phyloP scores from a whole-genome alignment of 2,113 vertebrate genomes.

The Promerops cafer region DNA sequence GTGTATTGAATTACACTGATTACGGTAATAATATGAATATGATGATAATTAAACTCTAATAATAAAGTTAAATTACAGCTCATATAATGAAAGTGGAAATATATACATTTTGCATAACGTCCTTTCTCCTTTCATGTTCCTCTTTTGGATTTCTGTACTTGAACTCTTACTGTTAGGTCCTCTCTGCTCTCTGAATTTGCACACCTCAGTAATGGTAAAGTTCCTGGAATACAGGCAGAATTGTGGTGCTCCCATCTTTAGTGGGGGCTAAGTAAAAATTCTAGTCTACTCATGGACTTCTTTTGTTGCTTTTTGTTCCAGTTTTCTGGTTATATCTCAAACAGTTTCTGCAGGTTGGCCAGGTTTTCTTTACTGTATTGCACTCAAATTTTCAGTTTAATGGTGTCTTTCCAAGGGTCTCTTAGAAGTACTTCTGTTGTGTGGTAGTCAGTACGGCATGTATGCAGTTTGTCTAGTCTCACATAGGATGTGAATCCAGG shows the following conservation, averaged over 20 bases:
- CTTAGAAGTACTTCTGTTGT: background rate
- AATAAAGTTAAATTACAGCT: background rate
- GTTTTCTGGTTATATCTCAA: background rate
- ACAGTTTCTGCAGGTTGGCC: background rate
- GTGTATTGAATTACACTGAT: background rate
- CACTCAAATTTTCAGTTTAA: background rate
- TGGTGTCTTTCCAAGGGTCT: background rate
- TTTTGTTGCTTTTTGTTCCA: background rate
- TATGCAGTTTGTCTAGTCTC: background rate
- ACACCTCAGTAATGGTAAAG: background rate
- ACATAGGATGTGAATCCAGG: background rate
- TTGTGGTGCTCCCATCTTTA: background rate
- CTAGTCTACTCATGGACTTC: background rate
- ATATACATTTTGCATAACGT: background rate
- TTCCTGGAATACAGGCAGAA: background rate
- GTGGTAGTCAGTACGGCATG: rapidly evolving
- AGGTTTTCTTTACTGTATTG: background rate
- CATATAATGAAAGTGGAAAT: background rate
- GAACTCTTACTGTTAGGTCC: background rate
- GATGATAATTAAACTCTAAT: background rate
- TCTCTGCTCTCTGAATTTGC: background rate
- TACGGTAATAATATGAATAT: background rate
- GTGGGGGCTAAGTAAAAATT: background rate
- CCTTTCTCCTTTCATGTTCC: background rate
- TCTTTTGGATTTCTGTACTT: background rate